Evolutionary conservation across 2,888 invertebrate genomes (phyloP).

Genomic region (Glaucopsyche alexis): DNA sequence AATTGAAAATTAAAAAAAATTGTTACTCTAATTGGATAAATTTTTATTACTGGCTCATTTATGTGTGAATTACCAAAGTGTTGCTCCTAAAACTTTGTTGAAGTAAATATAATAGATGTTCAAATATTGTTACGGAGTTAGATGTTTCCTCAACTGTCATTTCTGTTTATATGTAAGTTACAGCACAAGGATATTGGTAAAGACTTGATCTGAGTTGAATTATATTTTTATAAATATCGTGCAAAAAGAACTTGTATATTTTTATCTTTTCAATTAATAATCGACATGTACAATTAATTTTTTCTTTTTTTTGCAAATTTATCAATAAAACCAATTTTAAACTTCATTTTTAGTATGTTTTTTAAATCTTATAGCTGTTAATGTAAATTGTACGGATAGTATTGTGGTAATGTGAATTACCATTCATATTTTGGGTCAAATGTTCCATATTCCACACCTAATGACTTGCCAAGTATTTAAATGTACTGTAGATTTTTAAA

Average conservation of each 20-base stretch:
- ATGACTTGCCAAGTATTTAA: too few relatives aligned
- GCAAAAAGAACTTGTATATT: slow-evolving; percentile 77
- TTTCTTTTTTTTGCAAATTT: slow-evolving; percentile 69
- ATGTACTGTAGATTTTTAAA: too few relatives aligned
- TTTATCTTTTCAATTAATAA: slow-evolving; percentile 77
- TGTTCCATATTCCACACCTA: too few relatives aligned
- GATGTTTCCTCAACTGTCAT: slow-evolving; percentile 71
- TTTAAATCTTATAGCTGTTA: background rate
- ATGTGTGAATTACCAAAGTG: slow-evolving; percentile 68
- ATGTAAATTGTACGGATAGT: too few relatives aligned
- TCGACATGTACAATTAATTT: slow-evolving; percentile 78
- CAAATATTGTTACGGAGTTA: slow-evolving; percentile 77
- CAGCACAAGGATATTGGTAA: slow-evolving; percentile 80
- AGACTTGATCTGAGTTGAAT: slow-evolving; percentile 77
- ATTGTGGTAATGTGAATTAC: too few relatives aligned
- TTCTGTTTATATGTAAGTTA: slow-evolving; percentile 72
- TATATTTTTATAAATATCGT: slow-evolving; percentile 79
- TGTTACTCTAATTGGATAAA: slow-evolving; percentile 76
- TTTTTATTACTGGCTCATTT: slow-evolving; percentile 75
- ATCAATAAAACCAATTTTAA: slow-evolving; percentile 80
- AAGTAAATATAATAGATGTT: slow-evolving; percentile 76
- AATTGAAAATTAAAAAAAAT: slow-evolving; percentile 67
- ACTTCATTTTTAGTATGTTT: slow-evolving; percentile 49
- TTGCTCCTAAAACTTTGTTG: slow-evolving; percentile 76
- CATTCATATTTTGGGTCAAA: too few relatives aligned